These are phyloP conservation scores for Thamnophis elegans DNA, from an alignment of 2,797 vertebrate genomes.

Conservation along the genomic window DNA sequence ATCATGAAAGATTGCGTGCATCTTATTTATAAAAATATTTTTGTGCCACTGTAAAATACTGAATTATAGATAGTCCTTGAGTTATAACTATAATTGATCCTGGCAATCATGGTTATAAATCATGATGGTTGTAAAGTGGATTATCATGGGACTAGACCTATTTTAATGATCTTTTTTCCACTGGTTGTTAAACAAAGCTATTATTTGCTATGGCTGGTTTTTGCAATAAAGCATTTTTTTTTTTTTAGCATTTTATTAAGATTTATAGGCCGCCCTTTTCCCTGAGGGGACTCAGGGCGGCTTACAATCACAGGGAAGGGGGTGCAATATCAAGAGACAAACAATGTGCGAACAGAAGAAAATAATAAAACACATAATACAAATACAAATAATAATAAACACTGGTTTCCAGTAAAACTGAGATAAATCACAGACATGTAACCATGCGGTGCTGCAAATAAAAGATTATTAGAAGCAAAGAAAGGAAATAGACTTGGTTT, in stretches of 20 bases:
- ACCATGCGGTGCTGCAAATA: background rate
- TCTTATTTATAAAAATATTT: background rate
- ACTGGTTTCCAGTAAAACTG: background rate
- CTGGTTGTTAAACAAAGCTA: background rate
- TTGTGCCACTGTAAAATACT: background rate
- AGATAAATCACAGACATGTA: background rate
- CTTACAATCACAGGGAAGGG: too few relatives aligned
- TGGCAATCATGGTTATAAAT: background rate
- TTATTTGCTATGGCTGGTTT: background rate
- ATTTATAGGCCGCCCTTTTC: too few relatives aligned
- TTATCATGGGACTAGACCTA: background rate
- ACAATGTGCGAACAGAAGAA: too few relatives aligned
- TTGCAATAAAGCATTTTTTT: background rate
- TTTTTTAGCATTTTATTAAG: too few relatives aligned
- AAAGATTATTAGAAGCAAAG: background rate
- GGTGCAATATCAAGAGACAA: too few relatives aligned
- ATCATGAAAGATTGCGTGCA: background rate
- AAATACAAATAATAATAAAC: too few relatives aligned
- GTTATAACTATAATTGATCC: background rate
- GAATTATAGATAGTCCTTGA: background rate
- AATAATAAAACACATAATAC: too few relatives aligned
- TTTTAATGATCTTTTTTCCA: background rate
- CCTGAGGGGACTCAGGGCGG: too few relatives aligned
- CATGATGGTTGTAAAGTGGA: background rate
- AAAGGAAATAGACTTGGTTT: background rate